Evolutionary conservation across 2,888 invertebrate species (phyloP), one percentile per base, ranked within the genome.

Genomic region (Pyrochroa serraticornis): DNA sequence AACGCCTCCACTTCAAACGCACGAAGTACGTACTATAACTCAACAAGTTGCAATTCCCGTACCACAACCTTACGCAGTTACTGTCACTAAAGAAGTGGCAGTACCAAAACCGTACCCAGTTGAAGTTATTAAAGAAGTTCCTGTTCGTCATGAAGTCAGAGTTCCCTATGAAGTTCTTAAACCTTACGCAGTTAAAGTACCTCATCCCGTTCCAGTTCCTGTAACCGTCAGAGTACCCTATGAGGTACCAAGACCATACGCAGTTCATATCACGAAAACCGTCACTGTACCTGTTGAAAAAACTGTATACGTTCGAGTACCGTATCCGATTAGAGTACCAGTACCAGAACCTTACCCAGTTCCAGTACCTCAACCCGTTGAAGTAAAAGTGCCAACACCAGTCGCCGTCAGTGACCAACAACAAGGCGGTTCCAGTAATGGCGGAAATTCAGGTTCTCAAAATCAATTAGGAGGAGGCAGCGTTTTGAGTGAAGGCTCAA

Each of bases 21-120:
- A 68, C 37, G 64, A 67, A 30, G 58, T 71, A 3, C 67, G 67
- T 41, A 71, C 71, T 13, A 62, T 74, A n/a, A 67, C 70, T 39
- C 64, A 70, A 59, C 65, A 68, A 46, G 68, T 73, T 9, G 59
- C 70, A 45, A 73, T 76, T n/a, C 62, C 69, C 22, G 75, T 77
- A 46, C 72, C 76, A 13, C 71, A 75, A 60, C 75, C 76, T 5
- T 74, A 75, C 60, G 73, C 75, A 43, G 76, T 77, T 9, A 60
- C 63, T 35, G 69, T 74, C 6, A 68, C 67, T 33, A 72, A 68
- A 60, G 68, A 66, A 7, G 72, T 75, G 3, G 67, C 68, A 33
- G 72, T 76, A 30, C 72, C 76, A 10, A 72, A 75, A 58, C 76
- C 75, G 36, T 71, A 75, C 62, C 69, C 74, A 7, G 74, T 75